Conservation (phyloP, 2,113 vertebrate genomes). For the Mormoops blainvillei region DNA sequence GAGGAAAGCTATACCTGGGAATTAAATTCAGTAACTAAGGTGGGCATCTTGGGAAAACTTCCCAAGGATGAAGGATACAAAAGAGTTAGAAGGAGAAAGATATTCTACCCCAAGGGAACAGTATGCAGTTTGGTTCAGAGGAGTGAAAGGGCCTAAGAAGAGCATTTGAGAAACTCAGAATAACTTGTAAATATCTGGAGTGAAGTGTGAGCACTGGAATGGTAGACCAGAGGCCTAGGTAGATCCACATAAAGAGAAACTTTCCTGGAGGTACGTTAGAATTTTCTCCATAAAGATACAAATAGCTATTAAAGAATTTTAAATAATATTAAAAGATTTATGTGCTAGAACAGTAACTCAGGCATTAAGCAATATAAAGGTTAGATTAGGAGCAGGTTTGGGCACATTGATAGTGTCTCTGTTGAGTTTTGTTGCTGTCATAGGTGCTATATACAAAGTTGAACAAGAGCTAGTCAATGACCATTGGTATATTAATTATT, state of each 20-base stretch:
- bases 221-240: neutral
- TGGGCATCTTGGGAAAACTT: neutral
- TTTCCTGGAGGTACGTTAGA: neutral
- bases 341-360: neutral
- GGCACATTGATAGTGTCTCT: neutral
- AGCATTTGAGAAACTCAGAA: neutral
- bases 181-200: neutral
- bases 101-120: neutral
- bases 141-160: neutral
- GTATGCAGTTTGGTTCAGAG: neutral
- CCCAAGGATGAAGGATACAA: neutral
- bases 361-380: neutral
- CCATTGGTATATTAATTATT: neutral
- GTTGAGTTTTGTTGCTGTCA: neutral
- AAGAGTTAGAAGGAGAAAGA: neutral
- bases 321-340: neutral
- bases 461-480: neutral
- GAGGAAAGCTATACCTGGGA: neutral
- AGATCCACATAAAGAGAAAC: neutral
- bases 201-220: neutral
- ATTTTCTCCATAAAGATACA: neutral
- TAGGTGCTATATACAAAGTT: neutral
- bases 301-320: neutral
- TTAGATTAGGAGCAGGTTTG: neutral
- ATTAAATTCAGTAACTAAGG: neutral